These are phyloP conservation scores for Nicator chloris DNA, from an alignment of 2,113 vertebrate genomes.

Conservation along the genomic window DNA sequence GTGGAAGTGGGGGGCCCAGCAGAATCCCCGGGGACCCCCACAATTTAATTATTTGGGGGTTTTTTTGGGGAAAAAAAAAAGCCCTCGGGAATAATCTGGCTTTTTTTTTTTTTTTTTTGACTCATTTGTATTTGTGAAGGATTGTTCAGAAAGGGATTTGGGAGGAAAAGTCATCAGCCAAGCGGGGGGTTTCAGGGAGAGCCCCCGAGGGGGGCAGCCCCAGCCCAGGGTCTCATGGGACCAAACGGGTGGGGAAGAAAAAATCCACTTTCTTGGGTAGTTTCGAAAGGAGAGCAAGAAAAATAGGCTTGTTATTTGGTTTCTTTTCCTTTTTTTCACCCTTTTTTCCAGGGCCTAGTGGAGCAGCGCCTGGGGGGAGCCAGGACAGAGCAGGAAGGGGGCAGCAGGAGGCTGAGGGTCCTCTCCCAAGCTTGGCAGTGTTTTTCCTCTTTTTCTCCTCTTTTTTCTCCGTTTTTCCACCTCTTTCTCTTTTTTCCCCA, in stretches of 20 bases:
- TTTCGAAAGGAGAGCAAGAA: neutral
- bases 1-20: neutral
- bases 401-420: neutral
- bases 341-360: neutral
- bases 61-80: neutral
- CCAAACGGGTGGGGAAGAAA: neutral
- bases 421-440: neutral
- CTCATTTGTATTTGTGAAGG: neutral
- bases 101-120: neutral
- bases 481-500: neutral
- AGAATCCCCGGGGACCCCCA: neutral
- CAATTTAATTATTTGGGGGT: neutral
- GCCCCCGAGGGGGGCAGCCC: neutral
- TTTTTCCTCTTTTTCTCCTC: neutral
- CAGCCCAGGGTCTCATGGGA: neutral
- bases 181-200: neutral
- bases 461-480: neutral
- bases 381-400: rapidly evolving
- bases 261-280: neutral
- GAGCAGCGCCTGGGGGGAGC: neutral
- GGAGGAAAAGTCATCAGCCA: neutral
- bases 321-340: neutral
- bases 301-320: neutral
- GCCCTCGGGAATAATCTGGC: neutral
- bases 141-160: neutral